These are phyloP conservation scores for Stenichneumon culpator DNA, from an alignment of 2,888 invertebrate genomes.

Conservation along the genomic window DNA sequence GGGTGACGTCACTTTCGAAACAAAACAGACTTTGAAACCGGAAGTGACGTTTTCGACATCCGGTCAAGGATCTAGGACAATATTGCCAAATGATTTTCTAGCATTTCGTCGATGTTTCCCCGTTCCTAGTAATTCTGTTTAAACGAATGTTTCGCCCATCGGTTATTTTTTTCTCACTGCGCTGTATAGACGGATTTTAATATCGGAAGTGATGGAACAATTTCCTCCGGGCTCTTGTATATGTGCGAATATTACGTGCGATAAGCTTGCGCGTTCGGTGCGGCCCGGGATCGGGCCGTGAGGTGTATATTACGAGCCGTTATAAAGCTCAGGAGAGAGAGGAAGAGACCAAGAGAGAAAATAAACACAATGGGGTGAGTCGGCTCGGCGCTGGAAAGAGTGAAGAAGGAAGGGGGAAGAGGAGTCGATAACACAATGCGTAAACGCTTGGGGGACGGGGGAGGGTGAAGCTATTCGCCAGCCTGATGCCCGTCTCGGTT, in stretches of 20 bases:
- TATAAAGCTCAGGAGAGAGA: conserved; percentile 49
- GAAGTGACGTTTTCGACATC: no score
- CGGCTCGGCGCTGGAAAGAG: conserved; percentile 23
- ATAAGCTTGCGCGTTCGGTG: conserved; percentile 44
- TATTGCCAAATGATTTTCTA: background rate
- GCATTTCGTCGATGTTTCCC: conserved; percentile 8
- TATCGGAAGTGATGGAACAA: conserved; percentile 65
- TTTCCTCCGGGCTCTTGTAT: conserved; percentile 35
- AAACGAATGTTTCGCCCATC: conserved; percentile 7
- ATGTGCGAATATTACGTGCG: conserved; percentile 55
- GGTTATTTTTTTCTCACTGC: conserved; percentile 15
- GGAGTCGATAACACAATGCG: conserved; percentile 67
- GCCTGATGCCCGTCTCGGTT: background rate
- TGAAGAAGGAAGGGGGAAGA: conserved; percentile 23
- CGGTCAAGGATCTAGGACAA: background rate
- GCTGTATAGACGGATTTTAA: conserved; percentile 54
- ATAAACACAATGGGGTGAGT: conserved; percentile 58
- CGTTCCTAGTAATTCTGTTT: conserved; percentile 6
- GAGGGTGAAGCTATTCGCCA: conserved; percentile 12
- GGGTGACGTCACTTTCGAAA: no score
- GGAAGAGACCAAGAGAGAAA: conserved; percentile 2
- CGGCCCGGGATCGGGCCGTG: conserved; percentile 29
- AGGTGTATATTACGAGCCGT: conserved; percentile 63
- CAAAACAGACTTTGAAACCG: no score
- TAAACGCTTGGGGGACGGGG: conserved; percentile 60